Base-by-base conservation (phyloP, 2,888 invertebrate genomes). In the Patella pellucida region DNA sequence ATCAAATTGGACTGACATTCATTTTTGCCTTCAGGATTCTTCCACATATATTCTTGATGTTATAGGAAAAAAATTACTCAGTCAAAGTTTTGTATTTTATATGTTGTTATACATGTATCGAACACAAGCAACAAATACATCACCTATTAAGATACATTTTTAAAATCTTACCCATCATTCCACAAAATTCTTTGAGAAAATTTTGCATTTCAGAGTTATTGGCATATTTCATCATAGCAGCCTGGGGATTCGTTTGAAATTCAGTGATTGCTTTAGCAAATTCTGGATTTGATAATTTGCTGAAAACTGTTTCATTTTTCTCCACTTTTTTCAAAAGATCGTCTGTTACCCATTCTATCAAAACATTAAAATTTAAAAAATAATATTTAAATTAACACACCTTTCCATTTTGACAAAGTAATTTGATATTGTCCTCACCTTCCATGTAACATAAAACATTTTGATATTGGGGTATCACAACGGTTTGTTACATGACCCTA, bases 171-270 rank as follows among this genome's bases (percentile, higher is more conserved):
- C 90, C 90, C 79, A 90, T 81, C 4, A 90, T 68, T 51, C 84
- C 84, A 82, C 88, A 89, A 75, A 89, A 89, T 52, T 89, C 88
- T 71, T 82, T 83, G 41, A 90, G 82, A 76, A 89, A 88, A 51
- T 82, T 82, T 75, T 88, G 88, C 68, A 89, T 83, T 75, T 89
- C 88, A n/a, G 73, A 71, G 71, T 89, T 86, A 70, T 85, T 79
- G 52, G 84, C 82, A 75, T 90, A 90, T 76, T 87, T 89, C n/a
- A 76, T 71, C 83, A 87, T 82, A 3, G 90, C 89, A 71, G 79
- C 85, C 52, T 83, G 76, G 16, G 89, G 89, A 75, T 90, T 85
- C 0, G 79, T 85, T 81, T 89, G 89, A 72, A 90, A 89, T 70
- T 89, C 88, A 27, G 84, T 78, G n/a, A 90, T 82, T 0, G 89